phyloP scores from a whole-genome alignment of 2,888 invertebrate genomes.

The Drosophila nr. perissopoda region DNA sequence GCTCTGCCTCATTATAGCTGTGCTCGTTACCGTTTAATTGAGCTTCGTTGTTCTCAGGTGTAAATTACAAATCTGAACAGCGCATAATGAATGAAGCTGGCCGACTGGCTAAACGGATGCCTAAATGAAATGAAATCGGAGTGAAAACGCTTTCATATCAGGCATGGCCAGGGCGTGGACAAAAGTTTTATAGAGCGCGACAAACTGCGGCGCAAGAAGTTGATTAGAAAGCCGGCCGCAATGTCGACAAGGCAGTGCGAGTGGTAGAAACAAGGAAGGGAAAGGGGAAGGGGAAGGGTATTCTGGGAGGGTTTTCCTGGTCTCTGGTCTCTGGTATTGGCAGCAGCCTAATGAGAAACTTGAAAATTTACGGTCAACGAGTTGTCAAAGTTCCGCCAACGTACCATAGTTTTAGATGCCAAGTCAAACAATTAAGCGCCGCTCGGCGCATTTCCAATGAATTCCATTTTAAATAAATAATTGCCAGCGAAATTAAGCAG shows the following conservation, averaged over 20 bases:
- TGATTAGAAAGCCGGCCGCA: constrained; percentile 72
- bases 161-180: constrained; percentile 42
- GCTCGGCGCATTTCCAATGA: constrained; percentile 50
- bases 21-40: constrained; percentile 41
- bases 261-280: constrained; percentile 8
- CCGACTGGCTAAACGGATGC: constrained; percentile 54
- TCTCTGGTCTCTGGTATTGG: constrained; percentile 12
- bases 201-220: constrained; percentile 78
- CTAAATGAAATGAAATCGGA: constrained; percentile 78
- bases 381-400: constrained; percentile 72
- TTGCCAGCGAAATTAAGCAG: constrained; percentile 77
- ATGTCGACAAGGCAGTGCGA: constrained; percentile 31
- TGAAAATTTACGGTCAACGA: constrained; percentile 79
- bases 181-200: constrained; percentile 66
- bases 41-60: constrained; percentile 64
- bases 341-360: constrained; percentile 74
- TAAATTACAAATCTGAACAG: constrained; percentile 76
- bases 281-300: not conserved
- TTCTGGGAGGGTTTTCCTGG: not conserved
- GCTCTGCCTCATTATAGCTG: constrained; percentile 12
- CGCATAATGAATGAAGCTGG: constrained; percentile 72
- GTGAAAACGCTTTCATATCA: constrained; percentile 75
- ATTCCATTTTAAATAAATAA: constrained; percentile 77
- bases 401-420: constrained; percentile 71
- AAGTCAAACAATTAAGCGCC: constrained; percentile 77